Evolutionary conservation across 2,888 invertebrate species (phyloP).

Genomic region (Apamea monoglypha): DNA sequence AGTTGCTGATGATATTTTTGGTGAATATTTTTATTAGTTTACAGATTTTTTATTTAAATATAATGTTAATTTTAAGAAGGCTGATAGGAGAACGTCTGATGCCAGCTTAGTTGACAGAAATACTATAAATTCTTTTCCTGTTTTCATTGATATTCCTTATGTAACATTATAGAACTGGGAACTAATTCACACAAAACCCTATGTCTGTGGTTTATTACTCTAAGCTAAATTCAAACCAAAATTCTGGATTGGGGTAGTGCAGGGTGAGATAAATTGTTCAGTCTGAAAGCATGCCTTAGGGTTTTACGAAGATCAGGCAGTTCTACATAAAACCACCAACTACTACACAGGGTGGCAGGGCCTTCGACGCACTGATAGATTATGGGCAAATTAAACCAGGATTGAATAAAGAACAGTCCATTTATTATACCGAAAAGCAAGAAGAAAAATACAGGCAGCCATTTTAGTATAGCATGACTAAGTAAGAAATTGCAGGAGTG

Average conservation of each 20-base stretch:
- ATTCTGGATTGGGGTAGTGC: neutral
- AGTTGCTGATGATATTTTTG: conserved; percentile 75
- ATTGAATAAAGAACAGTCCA: too few relatives aligned
- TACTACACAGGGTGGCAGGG: neutral
- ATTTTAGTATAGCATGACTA: too few relatives aligned
- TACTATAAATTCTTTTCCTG: too few relatives aligned
- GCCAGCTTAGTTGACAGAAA: neutral
- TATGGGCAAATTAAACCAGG: too few relatives aligned
- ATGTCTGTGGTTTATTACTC: neutral
- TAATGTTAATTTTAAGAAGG: neutral
- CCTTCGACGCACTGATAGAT: too few relatives aligned
- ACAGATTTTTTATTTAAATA: neutral
- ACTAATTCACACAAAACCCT: neutral
- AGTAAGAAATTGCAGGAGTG: too few relatives aligned
- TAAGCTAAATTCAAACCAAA: neutral
- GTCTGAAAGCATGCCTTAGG: neutral
- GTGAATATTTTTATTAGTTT: conserved; percentile 12
- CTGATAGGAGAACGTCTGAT: too few relatives aligned
- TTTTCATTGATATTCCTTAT: neutral
- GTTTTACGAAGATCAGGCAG: neutral
- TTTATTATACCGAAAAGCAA: too few relatives aligned
- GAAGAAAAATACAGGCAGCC: too few relatives aligned
- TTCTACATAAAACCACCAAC: neutral
- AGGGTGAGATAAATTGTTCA: neutral
- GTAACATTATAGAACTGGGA: neutral